Conservation (phyloP, 2,888 invertebrate species). For the Nomada lathburiana region DNA sequence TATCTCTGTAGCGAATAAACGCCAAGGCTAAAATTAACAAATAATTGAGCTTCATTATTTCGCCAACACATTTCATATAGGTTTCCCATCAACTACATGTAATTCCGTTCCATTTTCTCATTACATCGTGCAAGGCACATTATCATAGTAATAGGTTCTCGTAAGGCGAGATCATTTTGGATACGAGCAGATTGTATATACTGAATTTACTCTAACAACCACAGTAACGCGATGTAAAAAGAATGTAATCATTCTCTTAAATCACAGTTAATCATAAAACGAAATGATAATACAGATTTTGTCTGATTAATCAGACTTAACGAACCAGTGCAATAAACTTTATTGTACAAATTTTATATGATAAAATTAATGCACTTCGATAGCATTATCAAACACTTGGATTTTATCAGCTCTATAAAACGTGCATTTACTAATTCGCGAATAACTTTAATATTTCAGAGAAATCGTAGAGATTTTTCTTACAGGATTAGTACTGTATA, state of each 20-base stretch:
- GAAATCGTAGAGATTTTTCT: too few species aligned
- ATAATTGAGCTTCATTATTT: background rate
- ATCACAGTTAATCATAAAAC: slow-evolving; percentile 1
- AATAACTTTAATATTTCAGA: too few species aligned
- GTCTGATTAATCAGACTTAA: background rate
- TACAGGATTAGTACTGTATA: too few species aligned
- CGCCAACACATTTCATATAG: background rate
- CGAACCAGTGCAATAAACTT: background rate
- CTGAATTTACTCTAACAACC: slow-evolving; percentile 3
- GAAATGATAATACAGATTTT: background rate
- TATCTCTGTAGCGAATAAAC: background rate
- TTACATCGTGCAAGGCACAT: slow-evolving; percentile 4
- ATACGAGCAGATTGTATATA: slow-evolving; percentile 8
- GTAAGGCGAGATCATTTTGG: slow-evolving; percentile 20
- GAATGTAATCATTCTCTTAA: background rate
- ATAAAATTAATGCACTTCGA: too few species aligned
- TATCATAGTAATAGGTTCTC: background rate
- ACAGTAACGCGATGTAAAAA: background rate
- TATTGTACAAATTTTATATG: background rate
- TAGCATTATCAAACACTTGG: too few species aligned
- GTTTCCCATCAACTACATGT: background rate
- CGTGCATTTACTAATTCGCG: too few species aligned
- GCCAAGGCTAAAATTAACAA: background rate
- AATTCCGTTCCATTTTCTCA: slow-evolving; percentile 19
- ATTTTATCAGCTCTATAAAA: too few species aligned